Percentiles rank a stretch among this genome's conserved stretches.
These are phyloP conservation scores for Agrochola litura DNA, from an alignment of 2,888 invertebrate genomes.

Conservation along the genomic window DNA sequence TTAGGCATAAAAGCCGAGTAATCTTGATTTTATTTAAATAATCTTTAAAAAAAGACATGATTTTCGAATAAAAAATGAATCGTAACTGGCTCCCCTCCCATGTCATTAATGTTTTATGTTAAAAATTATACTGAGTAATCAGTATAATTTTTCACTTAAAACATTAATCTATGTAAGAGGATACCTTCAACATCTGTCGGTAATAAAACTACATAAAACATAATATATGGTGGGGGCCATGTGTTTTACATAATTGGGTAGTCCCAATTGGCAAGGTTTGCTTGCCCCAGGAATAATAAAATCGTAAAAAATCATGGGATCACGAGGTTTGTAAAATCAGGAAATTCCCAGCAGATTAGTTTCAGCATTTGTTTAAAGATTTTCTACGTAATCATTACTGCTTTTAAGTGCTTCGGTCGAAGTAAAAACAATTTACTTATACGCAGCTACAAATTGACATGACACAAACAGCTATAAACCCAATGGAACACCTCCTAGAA, in stretches of 20 bases:
- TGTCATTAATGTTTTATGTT: too few species aligned
- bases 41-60: too few species aligned
- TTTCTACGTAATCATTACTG: not conserved
- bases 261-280: not conserved
- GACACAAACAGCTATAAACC: not conserved
- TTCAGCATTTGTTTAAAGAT: too few species aligned
- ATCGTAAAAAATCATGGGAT: not conserved
- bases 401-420: not conserved
- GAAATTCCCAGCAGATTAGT: not conserved
- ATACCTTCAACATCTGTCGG: constrained; percentile 18
- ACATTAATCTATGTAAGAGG: not conserved
- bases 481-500: not conserved
- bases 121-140: too few species aligned
- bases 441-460: not conserved
- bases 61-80: too few species aligned
- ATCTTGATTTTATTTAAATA: too few species aligned
- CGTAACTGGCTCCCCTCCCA: too few species aligned
- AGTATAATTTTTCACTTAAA: not conserved
- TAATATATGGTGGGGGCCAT: not conserved
- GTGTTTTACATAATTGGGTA: not conserved
- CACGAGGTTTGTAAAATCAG: not conserved
- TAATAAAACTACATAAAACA: not conserved
- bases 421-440: not conserved
- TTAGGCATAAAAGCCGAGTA: too few species aligned
- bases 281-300: not conserved